Base-by-base conservation (phyloP, 2,888 invertebrate species). In the Gordius sp. region DNA sequence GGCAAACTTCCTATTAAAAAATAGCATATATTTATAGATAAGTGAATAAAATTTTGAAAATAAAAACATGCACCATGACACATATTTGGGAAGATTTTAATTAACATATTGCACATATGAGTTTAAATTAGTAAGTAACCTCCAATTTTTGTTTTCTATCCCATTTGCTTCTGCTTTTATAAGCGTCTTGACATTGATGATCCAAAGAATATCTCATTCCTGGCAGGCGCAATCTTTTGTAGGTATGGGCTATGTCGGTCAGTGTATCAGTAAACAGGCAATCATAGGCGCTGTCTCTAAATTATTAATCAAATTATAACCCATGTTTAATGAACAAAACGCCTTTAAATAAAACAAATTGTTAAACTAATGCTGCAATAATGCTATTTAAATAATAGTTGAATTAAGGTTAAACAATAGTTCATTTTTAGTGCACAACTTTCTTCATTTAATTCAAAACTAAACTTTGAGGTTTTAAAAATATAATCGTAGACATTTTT, bases 131-230 rank as follows among this genome's bases (percentile, higher is more conserved):
- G 39, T 13, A 33, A 33, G n/a, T 33, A 33, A 33, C 39, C 39
- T 33, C 39, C 39, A 33, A 33, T 33, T 33, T 33, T 33, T 47
- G 47, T 20, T 4, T 18, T 47, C 47, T 47, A 23, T 47, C 20
- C 47, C 47, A 47, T 47, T 23, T 8, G 47, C 47, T 47, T 47
- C 4, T 4, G 8, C 4, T 47, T 13, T 13, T 18, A 47, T 47
- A 47, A 8, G 47, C 8, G 20, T 47, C 20, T 47, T 47, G 47
- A 23, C 47, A 47, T 47, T 47, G 47, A 4, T 47, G 16, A 47
- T 47, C 47, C 8, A 20, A 23, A 20, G 16, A n/a, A 47, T 47
- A 47, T 23, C 8, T 8, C 4, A 4, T 4, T 18, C 47, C 47
- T 8, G 47, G 47, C 4, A 47, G 20, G 47, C 20, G 8, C 4